phyloP scores from a whole-genome alignment of 2,113 vertebrate species.

The Microcebus jonahi region DNA sequence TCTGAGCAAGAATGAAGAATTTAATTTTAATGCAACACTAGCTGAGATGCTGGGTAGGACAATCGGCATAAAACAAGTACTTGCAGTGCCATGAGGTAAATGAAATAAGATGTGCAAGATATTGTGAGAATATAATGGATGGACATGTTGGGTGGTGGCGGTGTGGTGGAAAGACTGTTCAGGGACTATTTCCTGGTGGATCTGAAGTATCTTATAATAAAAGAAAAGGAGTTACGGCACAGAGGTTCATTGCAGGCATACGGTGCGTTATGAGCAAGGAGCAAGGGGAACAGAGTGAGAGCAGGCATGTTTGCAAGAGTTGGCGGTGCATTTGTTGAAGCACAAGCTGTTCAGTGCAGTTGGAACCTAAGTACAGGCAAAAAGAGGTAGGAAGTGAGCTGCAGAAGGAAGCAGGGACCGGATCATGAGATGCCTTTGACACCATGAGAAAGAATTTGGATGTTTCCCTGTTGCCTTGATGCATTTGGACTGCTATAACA shows the following conservation, averaged over 20 bases:
- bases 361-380: neutral
- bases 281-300: neutral
- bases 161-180: neutral
- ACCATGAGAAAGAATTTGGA: neutral
- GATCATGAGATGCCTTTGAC: neutral
- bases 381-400: neutral
- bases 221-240: neutral
- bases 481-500: neutral
- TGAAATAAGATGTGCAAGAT: neutral
- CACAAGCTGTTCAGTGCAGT: neutral
- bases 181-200: neutral
- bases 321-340: neutral
- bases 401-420: neutral
- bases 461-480: neutral
- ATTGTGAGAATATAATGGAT: neutral
- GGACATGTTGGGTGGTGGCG: neutral
- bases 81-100: neutral
- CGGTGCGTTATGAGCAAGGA: neutral
- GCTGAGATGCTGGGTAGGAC: neutral
- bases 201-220: neutral
- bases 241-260: neutral
- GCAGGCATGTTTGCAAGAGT: neutral
- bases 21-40: constrained; percentile 7
- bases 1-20: constrained; percentile 20
- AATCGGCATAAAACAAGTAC: neutral